Evolutionary conservation across 2,797 vertebrate genomes (phyloP), one percentile per base, ranked within the genome.

Genomic region (Enteromius viviparus): DNA sequence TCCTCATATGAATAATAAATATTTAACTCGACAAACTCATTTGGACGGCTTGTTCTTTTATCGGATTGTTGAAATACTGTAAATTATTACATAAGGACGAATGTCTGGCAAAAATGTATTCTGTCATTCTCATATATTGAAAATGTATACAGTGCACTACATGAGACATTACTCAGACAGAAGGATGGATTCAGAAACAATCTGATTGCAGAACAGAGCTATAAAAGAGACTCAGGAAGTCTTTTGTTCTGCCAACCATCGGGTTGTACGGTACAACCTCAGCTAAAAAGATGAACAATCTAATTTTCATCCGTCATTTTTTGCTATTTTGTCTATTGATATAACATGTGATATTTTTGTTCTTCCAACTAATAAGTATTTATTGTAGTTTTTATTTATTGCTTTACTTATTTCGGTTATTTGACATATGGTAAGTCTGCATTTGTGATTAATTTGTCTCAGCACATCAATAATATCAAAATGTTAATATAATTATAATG

Each of bases 51-150:
- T 66, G 60, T 8, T 53, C 2, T 51, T 66, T 66, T 49, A n/a
- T 49, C 51, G 1, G 7, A 34, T 4, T 3, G 21, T 68, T 47
- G 17, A 60, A 37, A n/a, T 60, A 60, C 19, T 80, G 6, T 5
- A 71, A 60, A 60, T 10, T 12, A 45, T 45, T n/a, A n/a, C 40
- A 42, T 4, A 32, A 70, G 32, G 68, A 40, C n/a, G 51, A 70
- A 80, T 70, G 51, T 70, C 77, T 26, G 17, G 17, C 23, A 42
- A 71, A 66, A 80, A 60, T 32, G 11, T 60, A 70, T 58, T 58
- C 21, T 23, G 42, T 42, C 78, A 42, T 55, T 69, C 40, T 21
- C 53, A 60, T 47, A 47, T 47, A 81, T 62, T 47, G 19, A 71
- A 69, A 58, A 71, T 42, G 11, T 26, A 45, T 60, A 11, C 19